These are phyloP conservation scores for Geopemphigus sp. DNA, from an alignment of 1,140 invertebrate genomes.

Conservation along the genomic window DNA sequence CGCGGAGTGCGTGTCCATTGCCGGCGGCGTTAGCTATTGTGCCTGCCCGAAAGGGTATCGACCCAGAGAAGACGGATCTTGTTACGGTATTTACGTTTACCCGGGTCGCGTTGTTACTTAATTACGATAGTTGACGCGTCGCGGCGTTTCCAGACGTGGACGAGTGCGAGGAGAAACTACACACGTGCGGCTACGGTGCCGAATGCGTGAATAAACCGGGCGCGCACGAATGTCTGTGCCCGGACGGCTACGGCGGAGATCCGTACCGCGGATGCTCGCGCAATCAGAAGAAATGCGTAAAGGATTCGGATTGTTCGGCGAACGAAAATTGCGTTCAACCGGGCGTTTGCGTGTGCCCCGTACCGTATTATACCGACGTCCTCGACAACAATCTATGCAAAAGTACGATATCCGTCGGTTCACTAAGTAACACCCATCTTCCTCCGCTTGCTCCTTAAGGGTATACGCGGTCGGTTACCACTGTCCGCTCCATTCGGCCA, in stretches of 20 bases:
- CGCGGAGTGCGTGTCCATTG: conserved; percentile 82
- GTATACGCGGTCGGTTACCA: too few species aligned
- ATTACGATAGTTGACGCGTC: neutral
- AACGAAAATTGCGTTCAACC: conserved; percentile 90
- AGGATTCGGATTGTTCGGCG: conserved; percentile 75
- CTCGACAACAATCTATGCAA: conserved; percentile 80
- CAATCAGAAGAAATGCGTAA: conserved; percentile 74
- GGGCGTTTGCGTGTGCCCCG: conserved; percentile 83
- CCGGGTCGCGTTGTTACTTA: neutral
- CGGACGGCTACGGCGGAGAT: conserved; percentile 62
- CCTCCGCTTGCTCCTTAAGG: too few species aligned
- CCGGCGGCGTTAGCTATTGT: conserved; percentile 85
- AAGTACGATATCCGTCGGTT: conserved; percentile 58
- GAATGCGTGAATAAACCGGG: conserved; percentile 79
- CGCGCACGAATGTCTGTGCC: conserved; percentile 71
- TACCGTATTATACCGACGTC: conserved; percentile 80
- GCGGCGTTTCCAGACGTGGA: conserved; percentile 65
- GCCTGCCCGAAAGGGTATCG: conserved; percentile 80
- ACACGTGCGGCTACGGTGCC: conserved; percentile 79
- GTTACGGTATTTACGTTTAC: conserved; percentile 59
- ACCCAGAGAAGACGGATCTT: conserved; percentile 71
- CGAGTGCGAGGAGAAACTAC: conserved; percentile 74
- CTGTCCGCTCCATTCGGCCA: too few species aligned
- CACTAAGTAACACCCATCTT: too few species aligned
- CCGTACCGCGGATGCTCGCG: conserved; percentile 66